Evolutionary conservation across 1,140 invertebrate genomes (phyloP), one percentile per base, ranked within the genome.

Genomic region (Drosophila jambulina): DNA sequence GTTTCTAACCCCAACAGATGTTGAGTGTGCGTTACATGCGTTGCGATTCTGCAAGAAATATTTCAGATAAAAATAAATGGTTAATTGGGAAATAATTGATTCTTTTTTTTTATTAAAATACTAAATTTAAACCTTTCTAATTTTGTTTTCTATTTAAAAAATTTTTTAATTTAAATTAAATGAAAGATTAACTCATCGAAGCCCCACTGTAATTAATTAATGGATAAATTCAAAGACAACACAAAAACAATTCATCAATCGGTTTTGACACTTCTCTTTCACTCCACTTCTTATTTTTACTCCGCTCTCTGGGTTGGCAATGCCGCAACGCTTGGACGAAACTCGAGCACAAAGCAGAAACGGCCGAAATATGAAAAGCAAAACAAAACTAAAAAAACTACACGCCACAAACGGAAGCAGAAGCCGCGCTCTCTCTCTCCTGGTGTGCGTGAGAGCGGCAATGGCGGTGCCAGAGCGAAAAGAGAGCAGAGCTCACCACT

Each of bases 341-440:
- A 51, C 58, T 70, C 17, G 21, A 64, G 62, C 79, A 57, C 49
- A 85, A 87, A 87, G 74, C 27, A 25, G 34, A 78, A 64, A 56
- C 49, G 34, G 21, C 64, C 79, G 84, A 88, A 87, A 87, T 86
- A 84, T 84, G 80, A 61, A 88, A 87, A 87, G 77, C 84, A 87
- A 88, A 87, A 87, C 84, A 87, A 87, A 87, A 87, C 84, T 88
- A 88, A 88, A 88, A 87, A 77, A 82, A 87, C 63, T 79, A 78
- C 58, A 80, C 67, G 63, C 43, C 63, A 60, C 48, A 64, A 78
- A 62, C 82, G 63, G 62, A 82, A 64, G 62, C 77, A 76, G 42
- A 54, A 53, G 43, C 46, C 46, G 59, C 57, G 34, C 58, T 46
- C 60, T 15, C 2, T 5, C 4, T 53, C 49, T 17, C 17, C 5